These are phyloP conservation scores for Limnephilus auricula DNA, from an alignment of 2,888 invertebrate genomes.

Conservation along the genomic window DNA sequence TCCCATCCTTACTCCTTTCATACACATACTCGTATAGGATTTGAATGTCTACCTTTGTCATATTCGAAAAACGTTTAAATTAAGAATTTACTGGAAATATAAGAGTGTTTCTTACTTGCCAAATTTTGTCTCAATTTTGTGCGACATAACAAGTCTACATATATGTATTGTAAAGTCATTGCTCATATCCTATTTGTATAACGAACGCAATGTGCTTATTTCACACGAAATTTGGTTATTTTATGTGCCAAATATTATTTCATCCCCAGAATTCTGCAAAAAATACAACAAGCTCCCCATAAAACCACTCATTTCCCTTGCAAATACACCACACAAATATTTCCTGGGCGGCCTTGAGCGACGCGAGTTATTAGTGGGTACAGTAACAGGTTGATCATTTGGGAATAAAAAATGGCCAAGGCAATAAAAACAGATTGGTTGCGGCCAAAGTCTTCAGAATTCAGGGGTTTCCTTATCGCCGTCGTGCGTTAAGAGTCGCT, in stretches of 20 bases:
- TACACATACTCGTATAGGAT: too few relatives aligned
- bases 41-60: too few relatives aligned
- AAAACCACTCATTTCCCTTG: conserved; percentile 21
- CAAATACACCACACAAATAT: conserved; percentile 40
- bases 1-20: too few relatives aligned
- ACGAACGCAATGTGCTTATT: not conserved
- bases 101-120: too few relatives aligned
- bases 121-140: too few relatives aligned
- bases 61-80: too few relatives aligned
- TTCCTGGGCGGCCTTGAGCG: not conserved
- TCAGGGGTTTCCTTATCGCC: conserved; percentile 24
- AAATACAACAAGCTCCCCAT: not conserved
- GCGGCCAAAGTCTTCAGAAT: conserved; percentile 40
- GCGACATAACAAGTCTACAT: too few relatives aligned
- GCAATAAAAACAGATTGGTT: conserved; percentile 46
- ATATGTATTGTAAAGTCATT: too few relatives aligned
- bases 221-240: not conserved
- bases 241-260: not conserved
- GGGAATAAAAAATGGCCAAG: conserved; percentile 40
- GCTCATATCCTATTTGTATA: not conserved
- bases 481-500: conserved; percentile 13
- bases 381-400: conserved; percentile 53
- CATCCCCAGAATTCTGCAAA: not conserved
- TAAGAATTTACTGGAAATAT: too few relatives aligned
- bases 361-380: not conserved